A percentile compares a stretch with the other conserved stretches of the same genome.
These are phyloP conservation scores for Pristionchus mayeri DNA, from an alignment of 2,888 invertebrate genomes.

Conservation along the genomic window DNA sequence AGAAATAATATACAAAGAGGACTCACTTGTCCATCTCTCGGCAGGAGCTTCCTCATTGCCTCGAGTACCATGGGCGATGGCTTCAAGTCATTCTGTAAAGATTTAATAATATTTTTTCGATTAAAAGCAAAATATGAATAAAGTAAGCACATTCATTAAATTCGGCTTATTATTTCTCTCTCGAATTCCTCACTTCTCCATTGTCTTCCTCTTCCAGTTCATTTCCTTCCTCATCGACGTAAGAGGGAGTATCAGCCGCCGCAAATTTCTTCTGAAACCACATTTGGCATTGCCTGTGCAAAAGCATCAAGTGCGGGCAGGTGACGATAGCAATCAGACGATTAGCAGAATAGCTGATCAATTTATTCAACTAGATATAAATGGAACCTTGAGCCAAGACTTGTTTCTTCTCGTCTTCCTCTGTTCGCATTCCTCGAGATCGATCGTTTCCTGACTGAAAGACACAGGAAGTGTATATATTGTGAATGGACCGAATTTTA, in stretches of 20 bases:
- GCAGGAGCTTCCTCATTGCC: slow-evolving; percentile 3
- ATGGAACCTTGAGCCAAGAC: slow-evolving; percentile 30
- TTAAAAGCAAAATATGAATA: no score
- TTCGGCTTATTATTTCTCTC: background rate
- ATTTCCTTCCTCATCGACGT: background rate
- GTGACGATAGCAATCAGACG: no score
- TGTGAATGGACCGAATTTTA: background rate
- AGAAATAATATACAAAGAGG: background rate
- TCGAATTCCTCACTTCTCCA: background rate
- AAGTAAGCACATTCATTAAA: no score
- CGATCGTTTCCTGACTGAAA: slow-evolving; percentile 34
- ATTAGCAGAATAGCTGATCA: background rate
- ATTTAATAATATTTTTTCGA: background rate
- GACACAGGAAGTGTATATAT: background rate
- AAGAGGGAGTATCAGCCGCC: background rate
- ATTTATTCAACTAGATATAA: background rate
- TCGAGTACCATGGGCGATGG: slow-evolving; percentile 12
- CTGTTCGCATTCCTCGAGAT: slow-evolving; percentile 42
- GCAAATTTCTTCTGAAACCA: slow-evolving; percentile 24
- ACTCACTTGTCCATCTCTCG: background rate
- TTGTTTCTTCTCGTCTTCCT: slow-evolving; percentile 36
- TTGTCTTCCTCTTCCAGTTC: slow-evolving; percentile 2
- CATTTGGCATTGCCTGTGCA: no score
- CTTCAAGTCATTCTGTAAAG: background rate
- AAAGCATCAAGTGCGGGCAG: no score